phyloP scores from a whole-genome alignment of 2,888 invertebrate genomes.

The Lepidonotus clava region DNA sequence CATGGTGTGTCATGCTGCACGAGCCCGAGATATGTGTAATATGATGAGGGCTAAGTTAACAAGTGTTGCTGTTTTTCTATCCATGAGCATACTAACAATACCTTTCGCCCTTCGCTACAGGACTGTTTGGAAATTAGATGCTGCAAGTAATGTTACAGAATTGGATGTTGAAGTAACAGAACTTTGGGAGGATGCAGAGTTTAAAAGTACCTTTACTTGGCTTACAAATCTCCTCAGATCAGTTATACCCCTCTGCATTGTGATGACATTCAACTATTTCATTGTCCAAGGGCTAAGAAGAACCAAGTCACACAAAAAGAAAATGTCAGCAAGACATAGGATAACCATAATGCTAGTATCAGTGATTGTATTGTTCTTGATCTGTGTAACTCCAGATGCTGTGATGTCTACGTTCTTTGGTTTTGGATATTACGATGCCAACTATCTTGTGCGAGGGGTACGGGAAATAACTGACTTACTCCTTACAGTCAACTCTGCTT shows the following conservation, averaged over 20 bases:
- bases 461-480: conserved; percentile 68
- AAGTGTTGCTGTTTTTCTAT: conserved; percentile 36
- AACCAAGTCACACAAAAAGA: conserved; percentile 63
- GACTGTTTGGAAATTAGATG: conserved; percentile 68
- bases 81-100: conserved; percentile 69
- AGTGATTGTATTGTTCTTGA: conserved; percentile 68
- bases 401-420: conserved; percentile 67
- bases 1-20: conserved; percentile 62
- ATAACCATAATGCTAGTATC: conserved; percentile 68
- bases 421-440: conserved; percentile 64
- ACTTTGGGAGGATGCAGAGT: conserved; percentile 72
- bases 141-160: conserved; percentile 66
- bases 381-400: conserved; percentile 68
- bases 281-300: conserved; percentile 77
- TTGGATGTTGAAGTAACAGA: conserved; percentile 70
- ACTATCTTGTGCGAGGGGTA: conserved; percentile 63
- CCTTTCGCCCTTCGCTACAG: conserved; percentile 76
- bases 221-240: conserved; percentile 77
- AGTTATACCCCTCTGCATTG: conserved; percentile 76
- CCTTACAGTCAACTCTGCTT: conserved; percentile 63
- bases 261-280: conserved; percentile 75
- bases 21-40: conserved; percentile 55
- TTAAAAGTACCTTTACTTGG: conserved; percentile 76
- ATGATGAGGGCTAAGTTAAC: conserved; percentile 34
- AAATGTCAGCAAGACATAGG: conserved; percentile 61